Base-by-base conservation (phyloP, 2,113 vertebrate genomes). In the Hyaena hyaena region DNA sequence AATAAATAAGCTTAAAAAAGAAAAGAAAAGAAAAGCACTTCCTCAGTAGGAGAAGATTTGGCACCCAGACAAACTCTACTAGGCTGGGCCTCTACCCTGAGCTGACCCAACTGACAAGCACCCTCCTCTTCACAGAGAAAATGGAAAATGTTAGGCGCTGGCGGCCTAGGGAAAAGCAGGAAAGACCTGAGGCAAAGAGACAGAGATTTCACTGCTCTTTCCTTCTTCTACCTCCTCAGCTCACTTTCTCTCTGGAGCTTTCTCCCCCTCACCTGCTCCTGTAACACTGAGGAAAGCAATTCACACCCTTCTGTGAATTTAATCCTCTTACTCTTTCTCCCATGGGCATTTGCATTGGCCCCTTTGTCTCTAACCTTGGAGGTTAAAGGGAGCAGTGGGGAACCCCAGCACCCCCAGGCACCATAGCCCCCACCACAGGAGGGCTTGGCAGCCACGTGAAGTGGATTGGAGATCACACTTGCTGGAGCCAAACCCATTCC, bases 311-410 rank as follows among this genome's bases (percentile, higher is more conserved):
- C 74, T 88, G 88, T 39, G 31, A 87, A 61, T 28, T 61, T n/a
- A 77, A 92, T 53, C 68, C 79, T 61, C 69, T 83, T 63, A 58
- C 33, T 69, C 55, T 68, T 53, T 53, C 48, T 84, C 55, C 39
- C 10, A 63, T 53, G 21, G 5, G 17, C 33, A 39, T 90, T 69
- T 79, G 68, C 83, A 73, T 24, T 68, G 33, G 55, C 58, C 14
- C 73, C n/a, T 26, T 61, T 28, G 39, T 86, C 96, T 96, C 77
- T 85, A 92, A 95, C 61, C 79, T 93, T 33, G 17, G 17, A 95
- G 39, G 73, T 50, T 31, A 61, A 93, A 86, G 77, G 45, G 58
- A 65, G 39, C 58, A 5, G 14, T 31, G 19, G 9, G 74, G 92
- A 88, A 24, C 24, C 45, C 31, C 50, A 58, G 83, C 33, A 58